Evolutionary conservation across 1,140 invertebrate species (phyloP).

Genomic region (Drosophila bocki): DNA sequence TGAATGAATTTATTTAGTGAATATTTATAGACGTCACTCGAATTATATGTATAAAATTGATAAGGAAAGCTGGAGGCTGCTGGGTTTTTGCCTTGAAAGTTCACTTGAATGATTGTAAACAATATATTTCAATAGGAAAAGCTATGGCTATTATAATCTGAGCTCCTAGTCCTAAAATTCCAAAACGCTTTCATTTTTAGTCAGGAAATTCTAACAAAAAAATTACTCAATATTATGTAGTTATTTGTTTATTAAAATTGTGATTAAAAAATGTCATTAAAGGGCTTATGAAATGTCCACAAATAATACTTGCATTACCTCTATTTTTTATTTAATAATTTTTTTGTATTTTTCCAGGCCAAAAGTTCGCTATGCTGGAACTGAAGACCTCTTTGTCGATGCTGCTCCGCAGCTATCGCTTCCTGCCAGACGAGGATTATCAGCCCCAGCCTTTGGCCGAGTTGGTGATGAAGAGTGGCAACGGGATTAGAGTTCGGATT

Average conservation of each 20-base stretch:
- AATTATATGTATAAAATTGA: neutral
- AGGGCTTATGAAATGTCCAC: too few relatives aligned
- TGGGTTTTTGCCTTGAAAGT: neutral
- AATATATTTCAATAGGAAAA: neutral
- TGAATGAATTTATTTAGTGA: neutral
- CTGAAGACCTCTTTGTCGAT: slow-evolving; percentile 85
- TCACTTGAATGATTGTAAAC: neutral
- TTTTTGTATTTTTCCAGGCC: slow-evolving; percentile 57
- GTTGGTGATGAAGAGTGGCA: slow-evolving; percentile 84
- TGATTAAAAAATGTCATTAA: neutral
- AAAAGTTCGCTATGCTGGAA: slow-evolving; percentile 86
- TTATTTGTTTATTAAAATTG: too few relatives aligned
- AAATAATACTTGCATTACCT: too few relatives aligned
- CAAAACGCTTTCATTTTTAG: neutral
- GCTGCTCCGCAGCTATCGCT: slow-evolving; percentile 81
- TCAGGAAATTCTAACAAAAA: neutral
- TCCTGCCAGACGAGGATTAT: slow-evolving; percentile 73
- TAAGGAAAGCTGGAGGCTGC: slow-evolving; percentile 5
- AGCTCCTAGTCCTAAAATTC: neutral
- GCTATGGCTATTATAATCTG: neutral
- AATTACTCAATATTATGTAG: neutral
- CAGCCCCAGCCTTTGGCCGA: slow-evolving; percentile 72
- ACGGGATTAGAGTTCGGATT: slow-evolving; percentile 82
- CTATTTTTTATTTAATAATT: too few relatives aligned
- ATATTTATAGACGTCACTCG: neutral